Evolutionary conservation across 2,113 vertebrate species (phyloP).

Genomic region (Acanthochromis polyacanthus): DNA sequence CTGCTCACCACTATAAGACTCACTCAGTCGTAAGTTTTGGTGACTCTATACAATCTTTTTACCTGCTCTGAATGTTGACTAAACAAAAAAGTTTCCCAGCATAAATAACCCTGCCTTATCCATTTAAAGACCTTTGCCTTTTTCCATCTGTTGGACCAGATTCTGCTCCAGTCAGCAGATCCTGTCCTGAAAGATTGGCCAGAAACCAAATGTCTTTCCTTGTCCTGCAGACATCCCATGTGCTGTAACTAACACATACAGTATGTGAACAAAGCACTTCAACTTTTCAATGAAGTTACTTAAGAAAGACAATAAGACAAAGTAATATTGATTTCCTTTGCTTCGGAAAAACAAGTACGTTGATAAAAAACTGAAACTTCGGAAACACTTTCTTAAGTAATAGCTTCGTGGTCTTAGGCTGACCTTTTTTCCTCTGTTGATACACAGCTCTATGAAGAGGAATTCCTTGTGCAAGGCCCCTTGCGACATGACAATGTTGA

Average conservation of each 20-base stretch:
- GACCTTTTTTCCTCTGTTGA: background rate
- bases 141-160: slow-evolving; percentile 19
- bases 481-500: background rate
- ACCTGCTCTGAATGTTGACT: slow-evolving; percentile 22
- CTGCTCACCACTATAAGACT: background rate
- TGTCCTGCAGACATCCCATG: background rate
- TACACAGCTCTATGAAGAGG: background rate
- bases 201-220: slow-evolving; percentile 11
- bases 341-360: background rate
- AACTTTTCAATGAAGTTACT: background rate
- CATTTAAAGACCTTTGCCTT: slow-evolving; percentile 42
- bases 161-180: slow-evolving; percentile 43
- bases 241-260: background rate
- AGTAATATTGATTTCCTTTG: background rate
- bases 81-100: slow-evolving; percentile 17
- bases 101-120: slow-evolving; percentile 25
- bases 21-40: background rate
- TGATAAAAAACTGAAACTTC: background rate
- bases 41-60: background rate
- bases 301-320: background rate
- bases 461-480: background rate
- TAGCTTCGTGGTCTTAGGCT: background rate
- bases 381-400: background rate
- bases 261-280: background rate
- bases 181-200: slow-evolving; percentile 3